A percentile compares a stretch with the other conserved stretches of the same genome.
phyloP scores from a whole-genome alignment of 2,888 invertebrate genomes.

The Pammene aurita region DNA sequence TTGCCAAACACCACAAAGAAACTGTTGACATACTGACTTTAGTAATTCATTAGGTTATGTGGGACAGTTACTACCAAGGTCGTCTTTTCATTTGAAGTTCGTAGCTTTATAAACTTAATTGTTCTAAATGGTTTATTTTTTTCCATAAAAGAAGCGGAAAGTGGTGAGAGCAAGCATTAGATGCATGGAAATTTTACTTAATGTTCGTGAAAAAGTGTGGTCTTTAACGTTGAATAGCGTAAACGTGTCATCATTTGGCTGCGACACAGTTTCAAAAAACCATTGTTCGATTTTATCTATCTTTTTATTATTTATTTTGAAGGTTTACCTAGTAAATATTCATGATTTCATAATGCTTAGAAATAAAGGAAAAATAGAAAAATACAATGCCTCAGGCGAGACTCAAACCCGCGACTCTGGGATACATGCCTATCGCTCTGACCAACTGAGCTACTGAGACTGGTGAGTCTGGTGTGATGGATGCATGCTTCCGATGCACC shows the following conservation, averaged over 20 bases:
- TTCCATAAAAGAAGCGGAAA: slow-evolving; percentile 15
- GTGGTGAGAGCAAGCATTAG: slow-evolving; percentile 9
- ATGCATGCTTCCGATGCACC: no score
- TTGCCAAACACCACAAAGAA: slow-evolving; percentile 41
- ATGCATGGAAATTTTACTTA: slow-evolving; percentile 5
- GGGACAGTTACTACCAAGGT: slow-evolving; percentile 43
- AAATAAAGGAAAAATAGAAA: no score
- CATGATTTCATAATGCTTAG: no score
- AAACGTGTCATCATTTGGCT: slow-evolving; percentile 14
- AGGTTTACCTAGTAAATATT: no score
- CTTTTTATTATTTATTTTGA: no score
- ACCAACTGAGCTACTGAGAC: no score
- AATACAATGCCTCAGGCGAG: no score
- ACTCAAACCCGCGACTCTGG: no score
- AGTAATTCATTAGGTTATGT: slow-evolving; percentile 44
- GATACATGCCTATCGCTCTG: no score
- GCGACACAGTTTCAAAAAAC: neutral
- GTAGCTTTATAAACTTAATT: slow-evolving; percentile 6
- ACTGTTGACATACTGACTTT: slow-evolving; percentile 41
- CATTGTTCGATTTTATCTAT: no score
- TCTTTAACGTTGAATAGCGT: neutral
- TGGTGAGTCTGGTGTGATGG: no score
- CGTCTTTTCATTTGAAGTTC: slow-evolving; percentile 37
- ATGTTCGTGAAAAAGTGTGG: neutral
- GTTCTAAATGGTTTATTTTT: slow-evolving; percentile 13